Evolutionary conservation across 2,888 invertebrate genomes (phyloP).

Genomic region (Drosophila subsilvestris): DNA sequence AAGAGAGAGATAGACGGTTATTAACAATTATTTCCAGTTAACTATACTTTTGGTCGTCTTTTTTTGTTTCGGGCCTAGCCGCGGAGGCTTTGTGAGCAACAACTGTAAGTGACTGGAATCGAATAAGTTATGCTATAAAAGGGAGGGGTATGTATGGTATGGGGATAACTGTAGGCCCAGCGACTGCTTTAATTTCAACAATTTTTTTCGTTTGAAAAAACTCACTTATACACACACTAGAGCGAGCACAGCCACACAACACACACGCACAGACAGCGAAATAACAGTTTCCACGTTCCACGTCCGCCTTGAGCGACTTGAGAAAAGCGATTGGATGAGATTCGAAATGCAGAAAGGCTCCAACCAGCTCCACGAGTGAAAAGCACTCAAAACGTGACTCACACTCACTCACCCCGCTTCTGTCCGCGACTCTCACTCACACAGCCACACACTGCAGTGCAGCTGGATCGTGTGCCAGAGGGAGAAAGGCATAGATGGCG

Average conservation of each 20-base stretch:
- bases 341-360: conserved; percentile 33
- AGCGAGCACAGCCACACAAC: conserved; percentile 48
- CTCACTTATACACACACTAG: conserved; percentile 70
- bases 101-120: background rate
- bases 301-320: conserved; percentile 71
- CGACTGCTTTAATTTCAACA: conserved; percentile 24
- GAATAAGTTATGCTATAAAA: background rate
- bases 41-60: conserved; percentile 14
- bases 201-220: conserved; percentile 53
- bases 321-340: conserved; percentile 61
- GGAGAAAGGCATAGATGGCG: conserved; percentile 59
- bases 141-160: background rate
- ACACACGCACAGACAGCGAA: conserved; percentile 57
- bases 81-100: background rate
- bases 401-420: conserved; percentile 43
- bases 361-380: conserved; percentile 3
- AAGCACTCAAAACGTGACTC: conserved; percentile 60
- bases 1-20: conserved; percentile 52
- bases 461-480: conserved; percentile 61
- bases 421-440: conserved; percentile 36
- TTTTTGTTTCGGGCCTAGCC: conserved; percentile 6
- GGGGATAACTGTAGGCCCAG: conserved; percentile 41
- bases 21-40: conserved; percentile 41
- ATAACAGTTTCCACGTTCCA: conserved; percentile 57
- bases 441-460: conserved; percentile 58